A percentile compares a stretch with the other conserved stretches of the same genome.
phyloP scores from a whole-genome alignment of 2,888 invertebrate species.

The Diarsia brunnea region DNA sequence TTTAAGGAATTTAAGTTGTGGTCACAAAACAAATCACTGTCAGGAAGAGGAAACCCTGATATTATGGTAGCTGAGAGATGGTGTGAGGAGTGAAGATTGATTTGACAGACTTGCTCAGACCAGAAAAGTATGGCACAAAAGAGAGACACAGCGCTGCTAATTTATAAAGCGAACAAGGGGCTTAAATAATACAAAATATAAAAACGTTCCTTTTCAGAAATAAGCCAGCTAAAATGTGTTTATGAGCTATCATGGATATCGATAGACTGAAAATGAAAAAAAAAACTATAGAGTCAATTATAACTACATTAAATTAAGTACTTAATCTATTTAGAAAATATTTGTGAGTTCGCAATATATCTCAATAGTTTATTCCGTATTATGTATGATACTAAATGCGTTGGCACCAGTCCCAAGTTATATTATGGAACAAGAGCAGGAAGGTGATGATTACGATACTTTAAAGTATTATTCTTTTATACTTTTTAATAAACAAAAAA shows the following conservation, averaged over 20 bases:
- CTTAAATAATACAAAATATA: neutral
- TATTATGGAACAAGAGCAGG: neutral
- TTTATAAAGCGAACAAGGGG: no score
- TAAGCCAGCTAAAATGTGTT: neutral
- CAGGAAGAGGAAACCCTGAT: neutral
- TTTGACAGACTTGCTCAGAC: neutral
- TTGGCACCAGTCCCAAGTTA: neutral
- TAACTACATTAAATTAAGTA: neutral
- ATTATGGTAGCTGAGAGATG: neutral
- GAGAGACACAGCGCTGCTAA: neutral
- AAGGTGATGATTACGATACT: neutral
- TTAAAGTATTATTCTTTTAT: neutral
- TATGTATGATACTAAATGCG: neutral
- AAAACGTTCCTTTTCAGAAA: neutral
- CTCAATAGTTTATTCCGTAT: neutral
- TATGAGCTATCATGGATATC: neutral
- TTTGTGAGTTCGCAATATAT: neutral
- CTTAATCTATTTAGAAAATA: neutral
- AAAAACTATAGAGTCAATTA: neutral
- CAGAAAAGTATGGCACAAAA: neutral
- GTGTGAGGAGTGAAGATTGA: neutral
- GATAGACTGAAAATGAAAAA: neutral
- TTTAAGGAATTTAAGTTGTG: neutral
- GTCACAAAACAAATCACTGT: neutral
- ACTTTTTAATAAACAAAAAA: constrained; percentile 1